These are phyloP conservation scores for Anastrepha ludens DNA, from an alignment of 1,140 invertebrate genomes.

Conservation along the genomic window DNA sequence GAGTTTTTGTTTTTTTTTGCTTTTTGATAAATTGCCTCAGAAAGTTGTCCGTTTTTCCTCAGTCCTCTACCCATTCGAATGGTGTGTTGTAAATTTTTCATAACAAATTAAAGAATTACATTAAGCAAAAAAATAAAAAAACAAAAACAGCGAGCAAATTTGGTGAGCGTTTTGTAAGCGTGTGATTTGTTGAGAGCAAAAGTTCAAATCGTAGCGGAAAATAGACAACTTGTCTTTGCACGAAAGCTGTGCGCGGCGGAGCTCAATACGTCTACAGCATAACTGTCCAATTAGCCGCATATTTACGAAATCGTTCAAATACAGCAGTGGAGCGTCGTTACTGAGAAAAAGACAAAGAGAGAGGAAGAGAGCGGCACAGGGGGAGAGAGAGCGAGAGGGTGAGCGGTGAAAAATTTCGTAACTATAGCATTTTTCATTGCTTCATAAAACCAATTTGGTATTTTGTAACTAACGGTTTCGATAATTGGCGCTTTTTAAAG, in stretches of 20 bases:
- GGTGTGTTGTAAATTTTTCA: neutral
- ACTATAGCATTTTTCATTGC: neutral
- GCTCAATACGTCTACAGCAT: neutral
- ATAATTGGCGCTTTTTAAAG: neutral
- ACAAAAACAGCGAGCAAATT: neutral
- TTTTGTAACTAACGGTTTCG: conserved; percentile 21
- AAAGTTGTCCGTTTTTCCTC: neutral
- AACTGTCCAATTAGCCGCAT: conserved; percentile 23
- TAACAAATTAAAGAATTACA: neutral
- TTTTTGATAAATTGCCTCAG: conserved; percentile 35
- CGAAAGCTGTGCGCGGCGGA: neutral
- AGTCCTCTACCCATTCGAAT: neutral
- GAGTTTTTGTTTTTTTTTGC: too few species aligned
- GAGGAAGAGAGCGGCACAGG: neutral
- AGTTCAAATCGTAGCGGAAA: neutral
- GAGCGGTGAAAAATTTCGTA: neutral
- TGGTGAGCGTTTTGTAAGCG: neutral
- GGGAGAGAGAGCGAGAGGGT: neutral
- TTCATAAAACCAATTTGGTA: neutral
- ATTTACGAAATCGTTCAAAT: neutral
- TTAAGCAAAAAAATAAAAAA: neutral
- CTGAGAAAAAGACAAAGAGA: neutral
- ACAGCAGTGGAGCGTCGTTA: neutral
- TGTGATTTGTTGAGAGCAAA: neutral
- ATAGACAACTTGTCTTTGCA: neutral